Conservation (phyloP, 2,797 vertebrate genomes). For the Schizopygopsis pylzovi region DNA sequence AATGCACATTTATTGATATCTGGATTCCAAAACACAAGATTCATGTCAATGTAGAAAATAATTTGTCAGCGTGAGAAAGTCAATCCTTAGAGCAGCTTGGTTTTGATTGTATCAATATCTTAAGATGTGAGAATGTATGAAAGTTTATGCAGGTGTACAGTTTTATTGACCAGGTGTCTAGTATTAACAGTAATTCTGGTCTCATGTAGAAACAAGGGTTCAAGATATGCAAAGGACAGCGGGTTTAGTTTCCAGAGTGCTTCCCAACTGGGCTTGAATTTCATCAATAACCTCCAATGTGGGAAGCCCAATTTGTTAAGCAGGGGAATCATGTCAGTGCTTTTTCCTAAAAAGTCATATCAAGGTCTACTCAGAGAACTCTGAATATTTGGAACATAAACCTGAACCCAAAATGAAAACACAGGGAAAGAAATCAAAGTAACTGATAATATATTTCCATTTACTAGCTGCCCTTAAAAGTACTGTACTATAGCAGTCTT, state of each 20-base stretch:
- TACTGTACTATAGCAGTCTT: slow-evolving; percentile 55
- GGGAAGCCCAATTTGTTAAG: slow-evolving; percentile 48
- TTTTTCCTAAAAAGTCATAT: slow-evolving; percentile 42
- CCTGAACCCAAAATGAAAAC: slow-evolving; percentile 18
- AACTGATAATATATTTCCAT: slow-evolving; percentile 51
- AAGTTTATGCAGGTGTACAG: slow-evolving; percentile 59
- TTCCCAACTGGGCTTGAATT: slow-evolving; percentile 64
- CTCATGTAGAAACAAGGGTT: slow-evolving; percentile 70
- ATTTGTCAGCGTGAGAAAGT: slow-evolving; percentile 21
- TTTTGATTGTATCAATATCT: slow-evolving; percentile 52
- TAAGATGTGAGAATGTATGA: slow-evolving; percentile 60
- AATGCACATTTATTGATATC: slow-evolving; percentile 88
- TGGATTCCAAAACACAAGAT: slow-evolving; percentile 64
- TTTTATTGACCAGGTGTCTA: slow-evolving; percentile 75
- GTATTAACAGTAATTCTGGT: slow-evolving; percentile 72
- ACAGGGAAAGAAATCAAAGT: background rate
- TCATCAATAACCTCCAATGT: slow-evolving; percentile 67
- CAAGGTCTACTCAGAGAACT: slow-evolving; percentile 58
- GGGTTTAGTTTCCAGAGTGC: slow-evolving; percentile 62
- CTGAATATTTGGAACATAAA: slow-evolving; percentile 32
- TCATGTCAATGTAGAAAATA: background rate
- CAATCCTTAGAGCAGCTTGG: slow-evolving; percentile 50
- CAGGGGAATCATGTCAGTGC: slow-evolving; percentile 50
- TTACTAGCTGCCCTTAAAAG: slow-evolving; percentile 60
- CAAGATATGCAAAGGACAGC: slow-evolving; percentile 63